These are phyloP conservation scores for Emberiza fucata DNA, from an alignment of 2,113 vertebrate species.

Conservation along the genomic window DNA sequence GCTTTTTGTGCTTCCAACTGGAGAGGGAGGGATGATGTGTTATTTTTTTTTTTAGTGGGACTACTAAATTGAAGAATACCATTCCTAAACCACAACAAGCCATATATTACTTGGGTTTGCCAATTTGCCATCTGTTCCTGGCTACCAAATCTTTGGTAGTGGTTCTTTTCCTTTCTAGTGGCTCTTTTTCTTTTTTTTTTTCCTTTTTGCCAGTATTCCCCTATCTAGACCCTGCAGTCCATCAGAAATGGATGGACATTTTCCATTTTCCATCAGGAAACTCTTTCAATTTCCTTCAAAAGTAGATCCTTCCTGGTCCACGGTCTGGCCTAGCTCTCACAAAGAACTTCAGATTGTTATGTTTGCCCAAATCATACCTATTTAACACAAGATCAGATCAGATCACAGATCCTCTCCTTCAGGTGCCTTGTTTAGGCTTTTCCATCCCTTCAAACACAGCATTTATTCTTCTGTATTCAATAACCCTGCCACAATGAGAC, in stretches of 20 bases:
- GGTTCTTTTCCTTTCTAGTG: background rate
- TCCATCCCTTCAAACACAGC: background rate
- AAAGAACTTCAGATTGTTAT: background rate
- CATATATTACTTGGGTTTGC: background rate
- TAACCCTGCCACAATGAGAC: background rate
- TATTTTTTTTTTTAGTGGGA: background rate
- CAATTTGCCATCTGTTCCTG: background rate
- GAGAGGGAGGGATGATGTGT: rapidly evolving
- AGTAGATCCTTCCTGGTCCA: background rate
- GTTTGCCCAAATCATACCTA: too few species aligned
- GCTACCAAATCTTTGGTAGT: background rate
- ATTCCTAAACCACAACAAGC: background rate
- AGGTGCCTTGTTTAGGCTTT: background rate
- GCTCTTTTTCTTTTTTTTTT: background rate
- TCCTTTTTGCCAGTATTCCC: background rate
- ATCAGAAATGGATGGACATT: background rate
- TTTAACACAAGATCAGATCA: too few species aligned
- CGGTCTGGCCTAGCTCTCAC: background rate
- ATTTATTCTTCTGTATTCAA: background rate
- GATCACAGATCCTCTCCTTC: background rate
- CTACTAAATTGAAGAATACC: background rate
- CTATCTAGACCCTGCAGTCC: background rate
- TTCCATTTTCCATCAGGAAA: background rate
- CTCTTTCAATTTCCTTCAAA: background rate
- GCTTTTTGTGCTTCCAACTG: background rate